Conservation (phyloP, 2,888 invertebrate species). For the Phanerotoma sp. region DNA sequence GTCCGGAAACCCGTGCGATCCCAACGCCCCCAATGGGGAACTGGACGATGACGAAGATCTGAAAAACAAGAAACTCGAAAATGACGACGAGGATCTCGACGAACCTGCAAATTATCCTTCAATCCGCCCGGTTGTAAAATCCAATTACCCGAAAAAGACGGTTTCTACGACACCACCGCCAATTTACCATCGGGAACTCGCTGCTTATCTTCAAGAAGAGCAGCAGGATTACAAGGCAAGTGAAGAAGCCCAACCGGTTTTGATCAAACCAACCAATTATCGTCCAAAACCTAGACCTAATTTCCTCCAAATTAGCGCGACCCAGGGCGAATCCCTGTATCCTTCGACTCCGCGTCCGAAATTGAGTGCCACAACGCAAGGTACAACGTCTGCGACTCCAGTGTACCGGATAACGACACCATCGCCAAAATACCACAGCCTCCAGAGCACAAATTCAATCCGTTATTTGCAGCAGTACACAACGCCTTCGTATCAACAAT, state of each 20-base stretch:
- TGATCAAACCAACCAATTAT: conserved; percentile 55
- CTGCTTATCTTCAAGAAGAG: too few relatives aligned
- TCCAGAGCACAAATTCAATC: conserved; percentile 63
- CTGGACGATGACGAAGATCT: conserved; percentile 56
- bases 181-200: conserved; percentile 71
- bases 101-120: conserved; percentile 66
- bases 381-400: conserved; percentile 54
- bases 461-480: conserved; percentile 34
- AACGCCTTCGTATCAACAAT: conserved; percentile 42
- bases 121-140: conserved; percentile 59
- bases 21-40: conserved; percentile 75
- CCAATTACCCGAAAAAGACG: conserved; percentile 56
- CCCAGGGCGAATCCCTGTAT: conserved; percentile 45
- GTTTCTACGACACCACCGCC: conserved; percentile 66
- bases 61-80: conserved; percentile 58
- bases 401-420: conserved; percentile 59
- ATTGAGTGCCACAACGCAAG: conserved; percentile 64
- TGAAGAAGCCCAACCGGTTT: too few relatives aligned
- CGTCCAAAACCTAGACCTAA: conserved; percentile 50
- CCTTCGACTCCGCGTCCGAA: conserved; percentile 46
- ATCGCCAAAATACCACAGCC: conserved; percentile 68
- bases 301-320: conserved; percentile 40
- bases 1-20: conserved; percentile 83
- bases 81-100: conserved; percentile 61
- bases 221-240: conserved; percentile 64